A percentile compares a stretch with the other conserved stretches of the same genome.
Evolutionary conservation across 2,113 vertebrate species (phyloP).

Genomic region (Cinclus mexicanus): DNA sequence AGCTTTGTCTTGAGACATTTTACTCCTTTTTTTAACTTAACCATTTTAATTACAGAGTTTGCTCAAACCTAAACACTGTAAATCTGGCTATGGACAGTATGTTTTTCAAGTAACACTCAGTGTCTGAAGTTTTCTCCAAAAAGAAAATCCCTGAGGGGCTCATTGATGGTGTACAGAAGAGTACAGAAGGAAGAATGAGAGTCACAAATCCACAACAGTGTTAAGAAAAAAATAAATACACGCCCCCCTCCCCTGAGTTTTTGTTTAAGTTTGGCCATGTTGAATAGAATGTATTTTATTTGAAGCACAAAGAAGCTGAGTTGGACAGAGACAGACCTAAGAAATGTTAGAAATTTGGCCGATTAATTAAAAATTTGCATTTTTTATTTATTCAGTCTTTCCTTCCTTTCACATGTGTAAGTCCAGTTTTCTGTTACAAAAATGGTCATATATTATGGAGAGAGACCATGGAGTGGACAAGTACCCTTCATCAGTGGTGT

Average conservation of each 20-base stretch:
- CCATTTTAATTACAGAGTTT: not conserved
- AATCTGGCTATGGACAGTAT: not conserved
- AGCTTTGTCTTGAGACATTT: not conserved
- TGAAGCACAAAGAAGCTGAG: not conserved
- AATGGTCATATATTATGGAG: not conserved
- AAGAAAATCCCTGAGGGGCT: not conserved
- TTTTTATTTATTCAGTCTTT: not conserved
- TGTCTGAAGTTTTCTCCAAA: not conserved
- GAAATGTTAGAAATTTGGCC: not conserved
- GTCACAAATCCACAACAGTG: not conserved
- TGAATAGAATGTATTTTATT: not conserved
- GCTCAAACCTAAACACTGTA: not conserved
- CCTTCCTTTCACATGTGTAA: not conserved
- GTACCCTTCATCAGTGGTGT: not conserved
- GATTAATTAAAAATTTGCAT: not conserved
- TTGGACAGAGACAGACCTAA: not conserved
- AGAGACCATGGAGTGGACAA: not conserved
- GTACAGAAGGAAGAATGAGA: not conserved
- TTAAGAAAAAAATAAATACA: not conserved
- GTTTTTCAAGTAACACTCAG: not conserved
- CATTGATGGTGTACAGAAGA: not conserved
- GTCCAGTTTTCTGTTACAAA: not conserved
- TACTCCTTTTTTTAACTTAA: not conserved
- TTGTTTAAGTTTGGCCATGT: not conserved
- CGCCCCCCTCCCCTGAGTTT: accelerated